A percentile compares a stretch with the other conserved stretches of the same genome.
phyloP scores from a whole-genome alignment of 2,113 vertebrate species.

The Hypocryptadius cinnamomeus region DNA sequence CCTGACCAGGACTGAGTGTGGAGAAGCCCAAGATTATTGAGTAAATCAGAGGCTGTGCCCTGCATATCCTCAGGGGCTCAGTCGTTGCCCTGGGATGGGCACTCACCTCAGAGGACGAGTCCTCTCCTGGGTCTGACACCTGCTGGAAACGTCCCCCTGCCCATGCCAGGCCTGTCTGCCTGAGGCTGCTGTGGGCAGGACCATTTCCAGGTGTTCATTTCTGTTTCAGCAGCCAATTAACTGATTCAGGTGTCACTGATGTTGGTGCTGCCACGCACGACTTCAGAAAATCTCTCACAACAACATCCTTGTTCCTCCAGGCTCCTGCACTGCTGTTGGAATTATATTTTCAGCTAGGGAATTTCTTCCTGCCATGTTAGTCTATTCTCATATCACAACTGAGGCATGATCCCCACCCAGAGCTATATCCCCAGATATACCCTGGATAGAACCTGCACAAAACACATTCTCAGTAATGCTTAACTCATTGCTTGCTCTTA shows the following conservation, averaged over 20 bases:
- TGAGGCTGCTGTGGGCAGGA: neutral
- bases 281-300: neutral
- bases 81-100: neutral
- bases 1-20: neutral
- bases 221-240: neutral
- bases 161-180: neutral
- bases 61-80: neutral
- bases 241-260: neutral
- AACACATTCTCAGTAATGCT: neutral
- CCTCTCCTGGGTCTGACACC: neutral
- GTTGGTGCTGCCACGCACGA: rapidly evolving
- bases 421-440: neutral
- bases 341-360: neutral
- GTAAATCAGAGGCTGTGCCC: neutral
- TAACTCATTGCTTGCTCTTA: neutral
- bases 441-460: neutral
- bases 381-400: neutral
- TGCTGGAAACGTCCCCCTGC: neutral
- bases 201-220: neutral
- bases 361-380: neutral
- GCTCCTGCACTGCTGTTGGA: neutral
- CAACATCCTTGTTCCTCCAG: neutral
- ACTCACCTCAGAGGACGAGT: rapidly evolving
- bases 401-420: neutral
- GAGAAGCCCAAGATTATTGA: neutral